Percentiles rank a stretch among this genome's conserved stretches.
These are phyloP conservation scores for Psilopsiagon aymara DNA, from an alignment of 2,113 vertebrate genomes.

Conservation along the genomic window DNA sequence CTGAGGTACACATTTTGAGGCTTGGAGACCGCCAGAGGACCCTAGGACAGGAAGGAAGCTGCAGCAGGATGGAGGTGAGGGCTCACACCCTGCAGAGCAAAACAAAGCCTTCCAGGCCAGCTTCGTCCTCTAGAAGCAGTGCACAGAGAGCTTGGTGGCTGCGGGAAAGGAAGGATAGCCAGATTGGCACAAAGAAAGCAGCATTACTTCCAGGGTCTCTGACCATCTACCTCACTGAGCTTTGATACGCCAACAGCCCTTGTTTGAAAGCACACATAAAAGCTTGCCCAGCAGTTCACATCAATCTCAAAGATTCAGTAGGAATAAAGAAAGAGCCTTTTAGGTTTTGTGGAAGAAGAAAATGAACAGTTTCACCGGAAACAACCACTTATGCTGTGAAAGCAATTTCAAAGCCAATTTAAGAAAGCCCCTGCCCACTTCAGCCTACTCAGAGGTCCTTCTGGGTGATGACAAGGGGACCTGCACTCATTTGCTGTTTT, in stretches of 20 bases:
- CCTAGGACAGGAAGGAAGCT: neutral
- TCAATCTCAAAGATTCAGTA: constrained; percentile 9
- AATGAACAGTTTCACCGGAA: constrained; percentile 11
- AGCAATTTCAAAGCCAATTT: constrained; percentile 5
- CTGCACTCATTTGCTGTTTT: neutral
- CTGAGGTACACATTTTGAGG: neutral
- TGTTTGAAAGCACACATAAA: constrained; percentile 7
- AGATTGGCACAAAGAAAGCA: neutral
- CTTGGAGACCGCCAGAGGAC: neutral
- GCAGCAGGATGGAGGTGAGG: neutral
- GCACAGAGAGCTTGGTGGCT: neutral
- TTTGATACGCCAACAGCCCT: neutral
- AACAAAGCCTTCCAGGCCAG: neutral
- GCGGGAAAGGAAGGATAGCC: neutral
- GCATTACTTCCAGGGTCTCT: neutral
- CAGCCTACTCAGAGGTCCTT: neutral
- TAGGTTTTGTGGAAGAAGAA: neutral
- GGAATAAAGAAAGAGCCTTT: constrained; percentile 2
- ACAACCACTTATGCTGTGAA: neutral
- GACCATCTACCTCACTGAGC: neutral
- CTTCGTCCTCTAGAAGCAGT: neutral
- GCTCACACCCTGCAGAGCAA: neutral
- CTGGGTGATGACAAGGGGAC: neutral
- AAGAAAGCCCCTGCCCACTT: neutral
- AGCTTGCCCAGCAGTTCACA: neutral